Base-by-base conservation (phyloP, 2,797 vertebrate genomes). In the Melanotaenia trifasciata region DNA sequence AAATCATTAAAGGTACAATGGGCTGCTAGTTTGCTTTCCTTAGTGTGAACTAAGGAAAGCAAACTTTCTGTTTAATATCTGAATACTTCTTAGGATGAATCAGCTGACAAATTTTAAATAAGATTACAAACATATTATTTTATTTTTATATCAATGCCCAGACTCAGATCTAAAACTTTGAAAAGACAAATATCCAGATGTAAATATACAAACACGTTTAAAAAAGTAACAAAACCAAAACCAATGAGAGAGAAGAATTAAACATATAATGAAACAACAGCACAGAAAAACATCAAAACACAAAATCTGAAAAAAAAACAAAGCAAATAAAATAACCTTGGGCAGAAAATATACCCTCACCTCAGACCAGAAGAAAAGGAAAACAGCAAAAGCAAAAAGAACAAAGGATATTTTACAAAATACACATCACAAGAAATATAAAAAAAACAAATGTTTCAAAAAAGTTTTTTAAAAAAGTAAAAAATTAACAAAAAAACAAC, bases 1-100 rank as follows among this genome's bases (percentile, higher is more conserved):
- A 90, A 91, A 88, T 92, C 90, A 94, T 92, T 92, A 94, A 90
- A 90, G 85, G 85, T 87, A 89, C 84, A 90, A 90, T 84, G 64
- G 76, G 66, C 85, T 82, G 72, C 53, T 47, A 72, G 83, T 81
- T 84, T 63, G 83, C 78, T 54, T 78, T 69, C 66, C 40, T 80
- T 66, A 69, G 28, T 61, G 32, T 67, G 57, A 64, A 74, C n/a
- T n/a, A 30, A 30, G 30, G 30, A 74, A 77, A 72, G 53, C 40
- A 40, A 62, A 79, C 68, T 64, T 78, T 14, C 78, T 30, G 22
- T 38, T 65, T 7, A 67, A 43, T 53, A 54, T 70, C 54, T 72
- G 7, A 64, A 65, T 47, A 76, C 84, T 67, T 72, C 22, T 66
- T 45, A 30, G 8, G 14, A 26, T 54, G 13, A 26, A 26, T 7